Conservation (phyloP, 2,888 invertebrate species). For the Euzophera pinguis region DNA sequence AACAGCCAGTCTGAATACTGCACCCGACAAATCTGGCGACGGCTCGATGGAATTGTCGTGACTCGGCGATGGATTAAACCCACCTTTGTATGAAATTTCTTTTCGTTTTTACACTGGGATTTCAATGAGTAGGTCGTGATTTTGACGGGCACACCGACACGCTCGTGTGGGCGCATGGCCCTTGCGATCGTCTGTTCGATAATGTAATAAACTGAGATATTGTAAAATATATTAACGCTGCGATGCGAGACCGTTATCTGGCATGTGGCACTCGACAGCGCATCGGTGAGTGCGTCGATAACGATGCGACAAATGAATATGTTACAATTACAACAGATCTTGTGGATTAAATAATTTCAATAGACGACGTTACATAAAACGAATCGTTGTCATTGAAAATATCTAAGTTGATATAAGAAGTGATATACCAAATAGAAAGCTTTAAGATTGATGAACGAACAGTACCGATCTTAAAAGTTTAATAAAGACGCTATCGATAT, state of each 20-base stretch:
- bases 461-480: slow-evolving; percentile 34
- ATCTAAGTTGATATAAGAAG: slow-evolving; percentile 17
- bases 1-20: slow-evolving; percentile 39
- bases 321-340: slow-evolving; percentile 19
- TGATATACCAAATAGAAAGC: slow-evolving; percentile 32
- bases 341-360: slow-evolving; percentile 20
- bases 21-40: slow-evolving; percentile 59
- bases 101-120: slow-evolving; percentile 54
- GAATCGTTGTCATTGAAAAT: slow-evolving; percentile 17
- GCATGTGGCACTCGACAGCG: slow-evolving; percentile 44
- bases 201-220: slow-evolving; percentile 51
- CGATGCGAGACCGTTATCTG: slow-evolving; percentile 56
- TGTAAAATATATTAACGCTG: slow-evolving; percentile 55
- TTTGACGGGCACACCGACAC: slow-evolving; percentile 43
- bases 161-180: slow-evolving; percentile 45
- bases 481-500: slow-evolving; percentile 46
- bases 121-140: slow-evolving; percentile 48
- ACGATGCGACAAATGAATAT: slow-evolving; percentile 35
- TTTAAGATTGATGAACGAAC: slow-evolving; percentile 41
- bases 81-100: slow-evolving; percentile 57
- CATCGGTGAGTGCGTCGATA: slow-evolving; percentile 51
- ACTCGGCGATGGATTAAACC: slow-evolving; percentile 53
- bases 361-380: slow-evolving; percentile 16
- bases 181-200: slow-evolving; percentile 42
- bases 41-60: slow-evolving; percentile 53